Evolutionary conservation across 2,113 vertebrate genomes (phyloP), one percentile per base, ranked within the genome.

Genomic region (Albula goreensis): DNA sequence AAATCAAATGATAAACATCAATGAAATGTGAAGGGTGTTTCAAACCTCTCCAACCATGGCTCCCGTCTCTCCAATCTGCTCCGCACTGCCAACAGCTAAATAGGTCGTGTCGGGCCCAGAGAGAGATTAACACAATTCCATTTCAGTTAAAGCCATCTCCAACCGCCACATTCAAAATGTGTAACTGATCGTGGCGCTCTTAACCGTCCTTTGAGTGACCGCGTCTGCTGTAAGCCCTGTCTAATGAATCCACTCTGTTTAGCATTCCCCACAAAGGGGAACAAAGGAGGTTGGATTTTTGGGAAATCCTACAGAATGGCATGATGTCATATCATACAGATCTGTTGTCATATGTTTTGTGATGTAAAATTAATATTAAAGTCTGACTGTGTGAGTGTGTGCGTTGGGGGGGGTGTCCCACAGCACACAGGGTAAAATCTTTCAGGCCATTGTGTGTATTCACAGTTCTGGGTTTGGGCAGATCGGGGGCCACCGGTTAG

Each of bases 21-120:
- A 51, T 85, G 66, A 82, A 86, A 87, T 80, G 57, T 88, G 31
- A 81, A 82, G 80, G 15, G 53, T 2, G 48, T 80, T 84, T 48
- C 25, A 80, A 31, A 53, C 48, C 84, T 78, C 80, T 13, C 56
- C 85, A 81, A 10, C n/a, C 74, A 41, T 41, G 48, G 25, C 31
- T 79, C 78, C 31, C 25, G 48, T 82, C 25, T 80, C 78, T 52
- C 50, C 57, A 10, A n/a, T 49, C 63, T 31, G 13, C 6, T 60
- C 22, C 19, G 11, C 50, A 7, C 22, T 57, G 83, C 82, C 77
- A 50, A 56, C 60, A 80, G 84, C 85, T 90, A 88, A 90, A 86
- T 84, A 74, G 86, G 78, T 91, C 80, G 88, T 10, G 81, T 82
- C 74, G 25, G 57, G 85, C 49, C 84, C 78, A 31, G 50, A 84